Conservation (phyloP, 1,140 invertebrate genomes). For the Gryllus bimaculatus region DNA sequence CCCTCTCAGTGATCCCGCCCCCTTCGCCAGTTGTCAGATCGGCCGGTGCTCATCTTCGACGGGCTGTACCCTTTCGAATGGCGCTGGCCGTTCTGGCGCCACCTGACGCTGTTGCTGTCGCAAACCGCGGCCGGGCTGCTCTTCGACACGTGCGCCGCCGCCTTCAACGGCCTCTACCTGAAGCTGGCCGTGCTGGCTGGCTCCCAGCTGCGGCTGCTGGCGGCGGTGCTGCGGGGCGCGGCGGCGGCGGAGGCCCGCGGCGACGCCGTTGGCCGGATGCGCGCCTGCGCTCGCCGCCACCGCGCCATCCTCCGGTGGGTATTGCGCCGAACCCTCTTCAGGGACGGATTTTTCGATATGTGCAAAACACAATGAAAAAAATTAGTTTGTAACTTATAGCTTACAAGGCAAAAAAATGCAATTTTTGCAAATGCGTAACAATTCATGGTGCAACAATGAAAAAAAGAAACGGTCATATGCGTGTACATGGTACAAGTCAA, state of each 20-base stretch:
- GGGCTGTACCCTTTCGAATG: background rate
- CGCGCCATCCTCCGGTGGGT: background rate
- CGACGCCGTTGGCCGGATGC: background rate
- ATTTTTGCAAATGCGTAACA: too few species aligned
- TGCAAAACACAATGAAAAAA: too few species aligned
- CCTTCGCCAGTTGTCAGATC: background rate
- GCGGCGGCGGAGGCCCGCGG: too few species aligned
- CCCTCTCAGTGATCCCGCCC: too few species aligned
- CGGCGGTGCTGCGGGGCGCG: background rate
- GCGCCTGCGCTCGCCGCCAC: background rate
- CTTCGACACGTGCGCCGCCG: background rate
- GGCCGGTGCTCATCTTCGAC: background rate
- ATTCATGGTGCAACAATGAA: too few species aligned
- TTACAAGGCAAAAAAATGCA: too few species aligned
- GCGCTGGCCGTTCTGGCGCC: background rate
- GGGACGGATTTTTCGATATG: too few species aligned
- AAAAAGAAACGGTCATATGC: too few species aligned
- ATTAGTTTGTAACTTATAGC: too few species aligned
- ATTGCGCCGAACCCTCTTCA: too few species aligned
- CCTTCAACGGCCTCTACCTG: background rate
- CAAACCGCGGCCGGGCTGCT: background rate
- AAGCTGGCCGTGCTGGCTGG: background rate
- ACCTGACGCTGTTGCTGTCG: background rate
- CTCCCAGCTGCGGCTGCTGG: background rate
- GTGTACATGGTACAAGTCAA: too few species aligned